Evolutionary conservation across 64 coral and sea anemone species (phyloP), one percentile per base, ranked within the genome.

Genomic region (Pachyseris speciosa): DNA sequence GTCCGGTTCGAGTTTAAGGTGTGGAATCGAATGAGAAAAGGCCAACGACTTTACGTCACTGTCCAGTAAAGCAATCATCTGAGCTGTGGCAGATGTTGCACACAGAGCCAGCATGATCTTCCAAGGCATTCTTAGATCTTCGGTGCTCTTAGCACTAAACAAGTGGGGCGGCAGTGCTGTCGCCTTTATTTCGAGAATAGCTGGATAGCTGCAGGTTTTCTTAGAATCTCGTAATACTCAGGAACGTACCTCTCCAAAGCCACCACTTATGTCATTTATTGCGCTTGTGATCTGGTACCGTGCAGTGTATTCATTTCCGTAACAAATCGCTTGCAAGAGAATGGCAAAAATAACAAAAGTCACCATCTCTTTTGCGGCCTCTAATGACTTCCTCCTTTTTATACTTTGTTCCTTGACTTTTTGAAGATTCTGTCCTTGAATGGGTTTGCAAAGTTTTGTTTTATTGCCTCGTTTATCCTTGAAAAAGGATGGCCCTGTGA

Each of bases 211-310:
- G 5, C 25, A 15, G 7, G 47, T 64, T n/a, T n/a, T n/a, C n/a
- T n/a, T n/a, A n/a, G n/a, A n/a, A n/a, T n/a, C n/a, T n/a, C n/a
- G n/a, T n/a, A n/a, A n/a, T n/a, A n/a, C n/a, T n/a, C n/a, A n/a
- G n/a, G n/a, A n/a, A n/a, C n/a, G n/a, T 74, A 92, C 89, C 89
- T 83, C 84, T 42, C 84, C 68, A 84, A 92, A 92, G 17, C 69
- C 68, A 28, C 13, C 74, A 22, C 52, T 74, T 9, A 84, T 2
- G 5, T 74, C 73, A 27, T 92, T 67, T 31, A 92, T 38, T 11
- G 40, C 80, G 2, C 51, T 30, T 28, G 78, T 92, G 48, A 92
- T 2, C 10, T 13, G 22, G 36, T 61, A 92, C 37, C 89, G 40
- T 7, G 89, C 60, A 24, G 66, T 12, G 16, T 84, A 84, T 84